Evolutionary conservation across 92 coral and sea anemone genomes (phyloP).

Genomic region (Zoanthus solanderi): DNA sequence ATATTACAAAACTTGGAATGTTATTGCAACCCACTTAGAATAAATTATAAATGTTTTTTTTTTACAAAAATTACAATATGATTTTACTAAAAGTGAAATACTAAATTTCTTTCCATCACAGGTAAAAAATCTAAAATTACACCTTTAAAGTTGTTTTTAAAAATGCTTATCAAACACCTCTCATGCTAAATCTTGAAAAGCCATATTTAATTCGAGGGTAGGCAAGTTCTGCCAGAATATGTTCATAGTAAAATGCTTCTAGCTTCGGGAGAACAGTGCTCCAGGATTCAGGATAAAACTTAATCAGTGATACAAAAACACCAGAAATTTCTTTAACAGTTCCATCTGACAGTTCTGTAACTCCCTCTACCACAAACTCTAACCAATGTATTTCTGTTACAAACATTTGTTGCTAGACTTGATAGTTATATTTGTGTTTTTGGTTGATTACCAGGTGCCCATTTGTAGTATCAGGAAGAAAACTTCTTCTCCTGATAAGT

Average conservation of each 20-base stretch:
- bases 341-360: constrained; percentile 36
- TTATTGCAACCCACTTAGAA: neutral
- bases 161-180: constrained; percentile 3
- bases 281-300: constrained; percentile 41
- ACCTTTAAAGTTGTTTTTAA: neutral
- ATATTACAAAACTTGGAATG: neutral
- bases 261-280: constrained; percentile 45
- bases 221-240: constrained; percentile 52
- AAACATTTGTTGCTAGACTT: constrained; percentile 61
- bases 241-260: constrained; percentile 51
- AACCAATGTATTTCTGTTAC: constrained; percentile 48
- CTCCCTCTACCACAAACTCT: constrained; percentile 50
- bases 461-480: constrained; percentile 28
- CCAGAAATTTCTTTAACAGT: constrained; percentile 26
- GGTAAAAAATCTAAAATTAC: neutral
- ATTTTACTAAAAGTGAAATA: neutral
- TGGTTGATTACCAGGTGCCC: constrained; percentile 37
- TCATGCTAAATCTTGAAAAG: constrained; percentile 29
- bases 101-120: neutral
- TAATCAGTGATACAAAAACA: constrained; percentile 26
- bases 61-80: neutral
- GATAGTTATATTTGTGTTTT: constrained; percentile 53
- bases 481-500: constrained; percentile 49
- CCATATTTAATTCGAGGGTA: constrained; percentile 61
- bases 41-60: neutral